Percentiles rank a stretch among this genome's conserved stretches.
Conservation (phyloP, 2,888 invertebrate species). For the Lapara coniferarum region DNA sequence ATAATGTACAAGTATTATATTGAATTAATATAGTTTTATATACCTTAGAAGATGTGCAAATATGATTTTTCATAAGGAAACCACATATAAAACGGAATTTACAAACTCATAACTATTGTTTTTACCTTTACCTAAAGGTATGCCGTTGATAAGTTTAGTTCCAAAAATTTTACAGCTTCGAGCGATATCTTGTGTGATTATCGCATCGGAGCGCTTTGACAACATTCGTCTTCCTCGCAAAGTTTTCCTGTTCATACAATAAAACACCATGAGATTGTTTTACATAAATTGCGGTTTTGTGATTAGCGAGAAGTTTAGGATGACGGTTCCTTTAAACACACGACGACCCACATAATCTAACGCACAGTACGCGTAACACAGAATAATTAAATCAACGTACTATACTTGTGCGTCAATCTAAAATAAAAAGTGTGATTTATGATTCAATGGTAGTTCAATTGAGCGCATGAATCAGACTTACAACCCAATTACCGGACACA, state of each 20-base stretch:
- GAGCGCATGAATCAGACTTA: constrained; percentile 28
- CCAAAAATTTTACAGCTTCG: background rate
- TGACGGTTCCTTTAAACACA: constrained; percentile 3
- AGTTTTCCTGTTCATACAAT: constrained; percentile 24
- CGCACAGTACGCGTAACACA: constrained; percentile 21
- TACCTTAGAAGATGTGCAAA: no score
- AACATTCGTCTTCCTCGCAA: constrained; percentile 1
- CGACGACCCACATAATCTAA: constrained; percentile 23
- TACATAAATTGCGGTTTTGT: constrained; percentile 27
- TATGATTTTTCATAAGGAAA: no score
- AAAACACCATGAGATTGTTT: constrained; percentile 23
- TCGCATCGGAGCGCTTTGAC: constrained; percentile 14
- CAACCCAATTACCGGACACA: constrained; percentile 33
- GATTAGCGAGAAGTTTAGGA: constrained; percentile 27
- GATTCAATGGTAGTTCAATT: constrained; percentile 48
- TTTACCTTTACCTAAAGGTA: background rate
- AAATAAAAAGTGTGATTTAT: constrained; percentile 48
- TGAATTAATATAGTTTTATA: no score
- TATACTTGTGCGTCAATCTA: constrained; percentile 56
- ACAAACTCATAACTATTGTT: background rate
- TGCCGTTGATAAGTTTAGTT: background rate
- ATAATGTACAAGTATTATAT: no score
- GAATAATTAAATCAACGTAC: constrained; percentile 32
- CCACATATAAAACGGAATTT: no score
- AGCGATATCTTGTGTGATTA: background rate